Evolutionary conservation across 1,140 invertebrate genomes (phyloP).

Genomic region (Patella vulgata): DNA sequence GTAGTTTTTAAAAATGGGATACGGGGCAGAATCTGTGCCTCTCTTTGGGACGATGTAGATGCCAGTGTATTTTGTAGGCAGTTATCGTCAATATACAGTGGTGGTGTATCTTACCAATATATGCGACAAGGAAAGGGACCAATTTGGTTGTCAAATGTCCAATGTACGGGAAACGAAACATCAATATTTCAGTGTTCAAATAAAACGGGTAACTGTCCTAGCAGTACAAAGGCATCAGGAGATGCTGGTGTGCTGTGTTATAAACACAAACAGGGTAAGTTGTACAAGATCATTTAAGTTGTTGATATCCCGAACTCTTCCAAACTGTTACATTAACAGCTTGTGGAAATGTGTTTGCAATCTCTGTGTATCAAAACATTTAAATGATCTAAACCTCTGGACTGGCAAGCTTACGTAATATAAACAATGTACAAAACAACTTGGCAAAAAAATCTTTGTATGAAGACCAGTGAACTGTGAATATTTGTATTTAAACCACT

Average conservation of each 20-base stretch:
- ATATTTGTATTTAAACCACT: too few species aligned
- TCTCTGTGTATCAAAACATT: too few species aligned
- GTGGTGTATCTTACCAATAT: conserved; percentile 33
- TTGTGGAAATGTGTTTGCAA: too few species aligned
- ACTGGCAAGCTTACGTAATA: too few species aligned
- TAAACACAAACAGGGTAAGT: too few species aligned
- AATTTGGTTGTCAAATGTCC: conserved; percentile 33
- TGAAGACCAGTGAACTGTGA: too few species aligned
- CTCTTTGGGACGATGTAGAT: conserved; percentile 76
- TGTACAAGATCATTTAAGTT: too few species aligned
- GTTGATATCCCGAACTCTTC: too few species aligned
- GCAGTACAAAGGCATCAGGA: conserved; percentile 24
- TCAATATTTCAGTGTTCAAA: conserved; percentile 20
- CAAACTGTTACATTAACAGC: too few species aligned
- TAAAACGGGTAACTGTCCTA: conserved; percentile 27
- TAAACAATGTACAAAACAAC: too few species aligned
- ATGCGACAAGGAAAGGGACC: conserved; percentile 38
- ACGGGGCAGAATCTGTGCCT: conserved; percentile 81
- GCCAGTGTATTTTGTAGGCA: conserved; percentile 79
- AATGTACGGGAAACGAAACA: conserved; percentile 26
- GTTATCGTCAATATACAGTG: conserved; percentile 70
- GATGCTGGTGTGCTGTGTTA: conserved; percentile 36
- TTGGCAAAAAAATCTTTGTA: too few species aligned
- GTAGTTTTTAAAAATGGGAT: conserved; percentile 77
- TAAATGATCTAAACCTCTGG: too few species aligned